A percentile compares a stretch with the other conserved stretches of the same genome.
Conservation (phyloP, 2,888 invertebrate species). For the Himalopsyche japonica region DNA sequence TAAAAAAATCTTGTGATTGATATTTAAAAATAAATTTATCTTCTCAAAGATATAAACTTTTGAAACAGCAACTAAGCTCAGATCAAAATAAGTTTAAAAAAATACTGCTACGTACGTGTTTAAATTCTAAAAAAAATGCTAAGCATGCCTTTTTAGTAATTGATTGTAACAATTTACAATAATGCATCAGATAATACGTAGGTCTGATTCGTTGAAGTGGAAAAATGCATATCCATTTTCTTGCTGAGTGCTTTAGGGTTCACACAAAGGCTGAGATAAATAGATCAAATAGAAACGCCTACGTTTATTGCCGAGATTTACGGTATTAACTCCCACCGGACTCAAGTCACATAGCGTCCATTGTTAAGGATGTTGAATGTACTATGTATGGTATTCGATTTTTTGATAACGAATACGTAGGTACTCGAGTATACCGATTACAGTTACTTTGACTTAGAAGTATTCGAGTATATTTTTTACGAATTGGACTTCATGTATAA, state of each 20-base stretch:
- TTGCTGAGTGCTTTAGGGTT: background rate
- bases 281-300: constrained; percentile 17
- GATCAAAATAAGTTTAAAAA: no score
- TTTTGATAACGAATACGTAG: no score
- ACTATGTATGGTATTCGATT: no score
- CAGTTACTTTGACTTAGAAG: no score
- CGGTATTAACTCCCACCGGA: background rate
- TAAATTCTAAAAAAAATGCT: background rate
- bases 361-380: background rate
- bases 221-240: background rate
- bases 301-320: background rate
- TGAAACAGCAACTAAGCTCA: no score
- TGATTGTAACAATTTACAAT: background rate
- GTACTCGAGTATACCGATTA: no score
- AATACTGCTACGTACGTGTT: no score
- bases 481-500: no score
- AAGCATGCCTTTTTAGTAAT: background rate
- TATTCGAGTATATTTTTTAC: no score
- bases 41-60: no score
- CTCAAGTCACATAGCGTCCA: background rate
- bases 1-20: no score
- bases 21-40: no score
- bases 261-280: constrained; percentile 1
- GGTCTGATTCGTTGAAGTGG: background rate
- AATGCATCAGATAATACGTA: background rate